Base-by-base conservation (phyloP, 1,140 invertebrate genomes). In the Leptoteleia sp. region DNA sequence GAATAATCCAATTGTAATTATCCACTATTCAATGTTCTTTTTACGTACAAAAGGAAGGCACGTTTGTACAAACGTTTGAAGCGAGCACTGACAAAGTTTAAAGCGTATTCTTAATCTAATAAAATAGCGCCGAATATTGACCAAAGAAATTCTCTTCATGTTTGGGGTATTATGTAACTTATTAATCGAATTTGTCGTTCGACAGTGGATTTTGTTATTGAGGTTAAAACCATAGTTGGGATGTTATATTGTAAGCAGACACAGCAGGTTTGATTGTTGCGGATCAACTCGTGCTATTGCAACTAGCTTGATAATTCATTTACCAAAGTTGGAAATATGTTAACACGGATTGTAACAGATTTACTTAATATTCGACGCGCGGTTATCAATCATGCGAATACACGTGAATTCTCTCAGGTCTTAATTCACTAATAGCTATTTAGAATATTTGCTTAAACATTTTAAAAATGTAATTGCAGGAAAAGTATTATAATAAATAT, bases 311-410 rank as follows among this genome's bases (percentile, higher is more conserved):
- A 59, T 75, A 65, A 75, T 75, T 75, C 59, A 75, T 75, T 73
- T 73, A 64, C 37, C 47, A 11, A 64, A 73, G 70, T 73, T 65
- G 65, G 70, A 73, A 73, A 65, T 73, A 65, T 65, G 61, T 73
- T 73, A 52, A 65, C 59, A 65, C 43, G 27, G 13, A 64, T 35
- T 42, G 33, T 65, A 73, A 55, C 27, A 48, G 52, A 73, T 65
- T 64, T 65, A 73, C 50, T 33, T 50, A 12, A 12, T 40, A 59
- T 65, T 65, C 59, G 50, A 65, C 35, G 43, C 42, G 52, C 13
- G 1, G 45, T 65, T 73, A 73, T 73, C 59, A 73, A 65, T 57
- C 50, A 64, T 33, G 22, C 16, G 55, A 13, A 45, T 57, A 35
- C 6, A 47, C 11, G 50, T 15, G 15, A 15, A 6, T 17, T 1